Evolutionary conservation across 2,797 vertebrate genomes (phyloP), one percentile per base, ranked within the genome.

Genomic region (Mormyrops attenuatus): DNA sequence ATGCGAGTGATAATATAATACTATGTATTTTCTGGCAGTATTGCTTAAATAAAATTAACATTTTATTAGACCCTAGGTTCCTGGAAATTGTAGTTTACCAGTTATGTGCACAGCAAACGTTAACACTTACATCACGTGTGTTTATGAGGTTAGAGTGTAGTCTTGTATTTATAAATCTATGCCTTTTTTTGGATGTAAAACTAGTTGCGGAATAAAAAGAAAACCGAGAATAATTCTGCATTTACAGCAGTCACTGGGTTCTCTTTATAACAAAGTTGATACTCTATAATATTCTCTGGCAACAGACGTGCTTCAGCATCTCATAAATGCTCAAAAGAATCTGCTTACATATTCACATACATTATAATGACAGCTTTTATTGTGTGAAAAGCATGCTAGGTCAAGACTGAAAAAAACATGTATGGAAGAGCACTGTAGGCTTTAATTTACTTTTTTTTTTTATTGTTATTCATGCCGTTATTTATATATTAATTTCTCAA

Each of bases 141-240:
- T 73, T 88, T 73, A 73, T 77, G 88, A 88, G 66, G 47, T 17
- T 49, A 41, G 5, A 55, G 47, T 77, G 20, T 60, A 66, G 15
- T 49, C 38, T 69, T 66, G 41, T 60, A 57, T 87, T n/a, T 26
- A 47, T 69, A 49, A 26, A 55, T 34, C 3, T 30, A 20, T 20
- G 30, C 20, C 69, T 34, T 50, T 88, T 80, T 52, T 73, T 87
- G 66, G n/a, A 88, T 77, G 44, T 88, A 38, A 53, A 73, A 53
- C 69, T 80, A 77, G 50, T 53, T 80, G 49, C 55, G 66, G 69
- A 55, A 88, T 38, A 88, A 30, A 47, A n/a, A 52, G 5, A 38
- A 38, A 69, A 69, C 26, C 1, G 30, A 69, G 66, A 69, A 5
- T 38, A 73, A 73, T 38, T 41, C 30, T 38, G 69, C 69, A 38